These are phyloP conservation scores for Heliconius aoede DNA, from an alignment of 2,888 invertebrate genomes.

Conservation along the genomic window DNA sequence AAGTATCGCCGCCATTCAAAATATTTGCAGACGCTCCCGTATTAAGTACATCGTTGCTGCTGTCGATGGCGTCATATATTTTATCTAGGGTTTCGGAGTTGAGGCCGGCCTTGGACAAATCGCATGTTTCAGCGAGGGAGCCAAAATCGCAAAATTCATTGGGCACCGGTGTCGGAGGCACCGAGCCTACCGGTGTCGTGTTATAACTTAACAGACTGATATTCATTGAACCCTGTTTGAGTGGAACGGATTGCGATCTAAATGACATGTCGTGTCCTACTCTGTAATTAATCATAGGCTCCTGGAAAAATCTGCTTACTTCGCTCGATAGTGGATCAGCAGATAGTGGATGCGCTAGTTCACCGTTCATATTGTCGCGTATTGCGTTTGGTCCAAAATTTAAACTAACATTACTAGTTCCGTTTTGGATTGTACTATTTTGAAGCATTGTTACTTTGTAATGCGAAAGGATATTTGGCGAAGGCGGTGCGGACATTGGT, in stretches of 20 bases:
- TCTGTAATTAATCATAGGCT: constrained; percentile 70
- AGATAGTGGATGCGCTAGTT: constrained; percentile 68
- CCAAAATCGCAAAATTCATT: constrained; percentile 89
- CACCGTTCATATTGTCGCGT: constrained; percentile 76
- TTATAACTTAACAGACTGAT: constrained; percentile 72
- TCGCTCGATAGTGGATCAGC: constrained; percentile 83
- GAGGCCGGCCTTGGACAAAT: constrained; percentile 77
- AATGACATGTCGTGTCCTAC: constrained; percentile 72
- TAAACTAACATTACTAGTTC: constrained; percentile 73
- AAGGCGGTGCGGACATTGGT: constrained; percentile 88
- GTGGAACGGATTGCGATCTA: constrained; percentile 92
- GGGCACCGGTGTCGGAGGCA: constrained; percentile 87
- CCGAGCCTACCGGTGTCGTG: constrained; percentile 85
- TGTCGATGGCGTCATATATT: constrained; percentile 86
- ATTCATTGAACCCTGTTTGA: constrained; percentile 83
- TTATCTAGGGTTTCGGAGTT: constrained; percentile 86
- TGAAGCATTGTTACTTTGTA: constrained; percentile 81
- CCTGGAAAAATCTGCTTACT: constrained; percentile 85
- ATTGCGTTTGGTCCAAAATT: constrained; percentile 75
- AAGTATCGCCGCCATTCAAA: constrained; percentile 62
- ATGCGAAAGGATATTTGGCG: constrained; percentile 83
- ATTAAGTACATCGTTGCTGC: constrained; percentile 76
- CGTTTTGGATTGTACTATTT: constrained; percentile 70
- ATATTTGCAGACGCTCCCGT: constrained; percentile 61
- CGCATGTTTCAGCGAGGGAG: constrained; percentile 83